These are phyloP conservation scores for Acanthiza pusilla DNA, from an alignment of 2,797 vertebrate genomes.

Conservation along the genomic window DNA sequence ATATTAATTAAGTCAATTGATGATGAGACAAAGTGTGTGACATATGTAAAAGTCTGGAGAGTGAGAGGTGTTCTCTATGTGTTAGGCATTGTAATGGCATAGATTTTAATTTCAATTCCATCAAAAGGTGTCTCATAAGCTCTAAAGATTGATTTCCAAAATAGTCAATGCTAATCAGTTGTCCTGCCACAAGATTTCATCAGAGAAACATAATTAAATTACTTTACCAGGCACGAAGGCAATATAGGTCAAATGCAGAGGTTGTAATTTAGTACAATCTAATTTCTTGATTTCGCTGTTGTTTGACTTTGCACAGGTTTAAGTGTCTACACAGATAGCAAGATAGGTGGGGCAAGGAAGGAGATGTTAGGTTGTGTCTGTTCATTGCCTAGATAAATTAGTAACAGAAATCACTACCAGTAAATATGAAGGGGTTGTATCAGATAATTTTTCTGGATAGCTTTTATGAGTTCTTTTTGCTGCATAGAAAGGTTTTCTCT, in stretches of 20 bases:
- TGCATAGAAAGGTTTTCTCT: not conserved
- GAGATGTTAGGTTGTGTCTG: not conserved
- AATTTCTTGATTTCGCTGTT: not conserved
- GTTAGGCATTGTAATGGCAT: not conserved
- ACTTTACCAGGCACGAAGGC: not conserved
- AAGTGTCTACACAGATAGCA: not conserved
- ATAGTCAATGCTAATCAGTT: not conserved
- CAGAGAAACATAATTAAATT: not conserved
- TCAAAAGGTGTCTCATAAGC: not conserved
- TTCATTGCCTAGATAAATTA: not conserved
- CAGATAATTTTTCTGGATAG: not conserved
- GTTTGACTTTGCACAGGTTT: not conserved
- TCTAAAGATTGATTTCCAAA: not conserved
- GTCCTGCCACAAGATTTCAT: not conserved
- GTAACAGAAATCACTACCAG: not conserved
- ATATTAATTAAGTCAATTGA: not conserved
- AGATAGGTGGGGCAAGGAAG: not conserved
- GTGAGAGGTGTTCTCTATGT: not conserved
- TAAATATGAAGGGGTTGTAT: fast-evolving
- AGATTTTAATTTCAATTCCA: not conserved
- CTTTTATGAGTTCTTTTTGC: not conserved
- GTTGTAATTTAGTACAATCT: not conserved
- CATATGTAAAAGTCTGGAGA: not conserved
- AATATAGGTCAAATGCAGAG: not conserved
- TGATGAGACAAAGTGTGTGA: not conserved